Evolutionary conservation across 1,140 invertebrate species (phyloP).

Genomic region (Atta colombica): DNA sequence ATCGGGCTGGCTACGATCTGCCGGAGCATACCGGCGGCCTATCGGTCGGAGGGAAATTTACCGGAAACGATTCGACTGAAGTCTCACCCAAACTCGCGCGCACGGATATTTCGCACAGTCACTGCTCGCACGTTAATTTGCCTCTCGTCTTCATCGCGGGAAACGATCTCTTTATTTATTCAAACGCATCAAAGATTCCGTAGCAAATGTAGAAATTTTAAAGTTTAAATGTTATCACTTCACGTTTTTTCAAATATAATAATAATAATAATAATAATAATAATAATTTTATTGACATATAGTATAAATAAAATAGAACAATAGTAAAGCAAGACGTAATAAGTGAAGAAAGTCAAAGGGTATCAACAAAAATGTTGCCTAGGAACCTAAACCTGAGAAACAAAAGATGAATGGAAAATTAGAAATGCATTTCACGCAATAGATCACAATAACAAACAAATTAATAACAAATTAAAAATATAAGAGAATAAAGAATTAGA

Average conservation of each 20-base stretch:
- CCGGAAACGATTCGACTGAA: conserved; percentile 61
- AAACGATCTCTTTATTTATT: conserved; percentile 42
- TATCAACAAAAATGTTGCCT: no score
- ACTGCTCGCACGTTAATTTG: conserved; percentile 51
- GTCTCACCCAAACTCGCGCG: conserved; percentile 41
- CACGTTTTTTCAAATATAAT: not conserved
- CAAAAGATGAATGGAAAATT: no score
- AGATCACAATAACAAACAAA: no score
- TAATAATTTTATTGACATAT: no score
- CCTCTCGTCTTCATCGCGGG: conserved; percentile 14
- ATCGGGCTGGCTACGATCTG: conserved; percentile 59
- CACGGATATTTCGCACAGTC: conserved; percentile 16
- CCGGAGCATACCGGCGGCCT: conserved; percentile 60
- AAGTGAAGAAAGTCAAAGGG: no score
- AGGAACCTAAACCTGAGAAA: no score
- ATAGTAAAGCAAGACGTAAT: no score
- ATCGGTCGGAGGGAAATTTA: conserved; percentile 59
- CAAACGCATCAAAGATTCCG: not conserved
- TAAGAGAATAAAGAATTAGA: no score
- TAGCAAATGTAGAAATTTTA: not conserved
- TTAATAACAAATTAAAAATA: no score
- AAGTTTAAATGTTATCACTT: not conserved
- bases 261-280: no score
- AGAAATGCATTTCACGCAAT: no score
- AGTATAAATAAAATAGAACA: no score